Evolutionary conservation across 1,140 invertebrate species (phyloP).

Genomic region (Platyscapa corneri): DNA sequence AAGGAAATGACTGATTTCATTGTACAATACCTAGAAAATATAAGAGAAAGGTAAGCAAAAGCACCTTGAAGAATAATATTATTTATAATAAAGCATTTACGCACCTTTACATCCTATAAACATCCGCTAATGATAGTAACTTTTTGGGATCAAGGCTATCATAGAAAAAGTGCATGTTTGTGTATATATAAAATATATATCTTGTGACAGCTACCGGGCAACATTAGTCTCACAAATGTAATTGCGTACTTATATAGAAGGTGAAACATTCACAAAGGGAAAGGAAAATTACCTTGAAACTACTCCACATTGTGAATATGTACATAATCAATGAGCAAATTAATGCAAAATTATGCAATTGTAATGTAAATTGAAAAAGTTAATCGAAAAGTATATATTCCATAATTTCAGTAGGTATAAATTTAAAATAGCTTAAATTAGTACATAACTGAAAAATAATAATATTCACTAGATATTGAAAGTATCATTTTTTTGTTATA

Average conservation of each 20-base stretch:
- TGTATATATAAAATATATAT: background rate
- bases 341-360: background rate
- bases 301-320: slow-evolving; percentile 6
- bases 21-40: slow-evolving; percentile 88
- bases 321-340: background rate
- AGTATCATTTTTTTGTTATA: too few species aligned
- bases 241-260: slow-evolving; percentile 25
- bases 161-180: background rate
- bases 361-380: too few species aligned
- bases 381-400: too few species aligned
- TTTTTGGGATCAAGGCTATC: slow-evolving; percentile 43
- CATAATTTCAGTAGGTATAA: too few species aligned
- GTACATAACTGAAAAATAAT: too few species aligned
- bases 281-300: slow-evolving; percentile 48
- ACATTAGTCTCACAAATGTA: background rate
- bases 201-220: slow-evolving; percentile 1
- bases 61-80: background rate
- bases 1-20: slow-evolving; percentile 88
- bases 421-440: too few species aligned
- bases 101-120: background rate
- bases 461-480: too few species aligned
- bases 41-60: slow-evolving; percentile 83
- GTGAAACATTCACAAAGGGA: slow-evolving; percentile 42
- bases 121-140: slow-evolving; percentile 34
- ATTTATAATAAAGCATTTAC: background rate